Conservation (phyloP, 1,140 invertebrate genomes). For the Ceratitis capitata region DNA sequence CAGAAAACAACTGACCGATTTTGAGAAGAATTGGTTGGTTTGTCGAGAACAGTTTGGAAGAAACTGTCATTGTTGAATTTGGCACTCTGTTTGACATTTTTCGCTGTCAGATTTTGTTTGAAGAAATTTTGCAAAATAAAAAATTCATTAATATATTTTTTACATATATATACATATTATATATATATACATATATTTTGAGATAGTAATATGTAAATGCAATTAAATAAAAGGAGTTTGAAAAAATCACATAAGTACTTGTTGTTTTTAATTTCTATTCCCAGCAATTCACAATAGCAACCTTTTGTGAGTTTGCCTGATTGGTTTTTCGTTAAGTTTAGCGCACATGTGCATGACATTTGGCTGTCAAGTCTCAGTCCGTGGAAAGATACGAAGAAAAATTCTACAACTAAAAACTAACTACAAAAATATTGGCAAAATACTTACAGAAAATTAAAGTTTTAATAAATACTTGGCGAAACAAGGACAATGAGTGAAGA, state of each 20-base stretch:
- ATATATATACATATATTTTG: background rate
- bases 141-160: background rate
- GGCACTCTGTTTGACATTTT: background rate
- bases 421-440: background rate
- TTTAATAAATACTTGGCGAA: background rate
- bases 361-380: background rate
- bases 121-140: too few relatives aligned
- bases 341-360: constrained; percentile 6
- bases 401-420: background rate
- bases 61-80: background rate
- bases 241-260: background rate
- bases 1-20: constrained; percentile 9
- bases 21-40: background rate
- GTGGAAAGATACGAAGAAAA: background rate
- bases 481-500: constrained; percentile 62
- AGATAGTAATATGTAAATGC: background rate
- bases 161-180: background rate
- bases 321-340: background rate
- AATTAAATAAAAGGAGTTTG: background rate
- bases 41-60: background rate
- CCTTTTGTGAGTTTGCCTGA: background rate
- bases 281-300: background rate
- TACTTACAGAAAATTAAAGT: constrained; percentile 1
- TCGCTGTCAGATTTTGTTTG: background rate
- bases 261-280: background rate